Conservation (phyloP, 2,797 vertebrate genomes). For the Mormyrops attenuatus region DNA sequence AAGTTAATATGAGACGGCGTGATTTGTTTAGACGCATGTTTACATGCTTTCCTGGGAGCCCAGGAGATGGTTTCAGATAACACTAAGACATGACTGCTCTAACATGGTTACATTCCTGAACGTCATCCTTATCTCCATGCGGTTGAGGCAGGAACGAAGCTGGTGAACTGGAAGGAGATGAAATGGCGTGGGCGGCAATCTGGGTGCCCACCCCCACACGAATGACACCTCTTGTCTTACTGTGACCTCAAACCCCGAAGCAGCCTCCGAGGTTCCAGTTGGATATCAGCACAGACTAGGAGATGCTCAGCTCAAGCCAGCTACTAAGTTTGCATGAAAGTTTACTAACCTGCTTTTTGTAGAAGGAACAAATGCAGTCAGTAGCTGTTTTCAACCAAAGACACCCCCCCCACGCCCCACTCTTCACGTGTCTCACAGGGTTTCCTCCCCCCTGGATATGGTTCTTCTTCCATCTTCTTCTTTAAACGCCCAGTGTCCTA, state of each 20-base stretch:
- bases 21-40: neutral
- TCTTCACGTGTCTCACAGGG: neutral
- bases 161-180: neutral
- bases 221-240: neutral
- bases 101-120: neutral
- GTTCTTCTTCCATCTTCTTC: neutral
- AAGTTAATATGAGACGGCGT: neutral
- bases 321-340: neutral
- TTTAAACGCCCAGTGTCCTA: neutral
- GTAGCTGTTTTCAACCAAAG: too few relatives aligned
- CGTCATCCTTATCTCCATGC: neutral
- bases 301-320: neutral
- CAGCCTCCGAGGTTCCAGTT: neutral
- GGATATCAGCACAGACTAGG: neutral
- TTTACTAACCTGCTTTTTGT: neutral
- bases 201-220: neutral
- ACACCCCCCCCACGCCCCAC: constrained; percentile 25
- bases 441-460: neutral
- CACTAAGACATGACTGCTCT: neutral
- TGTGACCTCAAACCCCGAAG: neutral
- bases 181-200: neutral
- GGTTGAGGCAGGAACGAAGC: neutral
- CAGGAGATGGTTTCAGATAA: neutral
- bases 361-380: neutral
- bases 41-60: neutral